phyloP scores from a whole-genome alignment of 2,888 invertebrate species.

The Philonicus albiceps region DNA sequence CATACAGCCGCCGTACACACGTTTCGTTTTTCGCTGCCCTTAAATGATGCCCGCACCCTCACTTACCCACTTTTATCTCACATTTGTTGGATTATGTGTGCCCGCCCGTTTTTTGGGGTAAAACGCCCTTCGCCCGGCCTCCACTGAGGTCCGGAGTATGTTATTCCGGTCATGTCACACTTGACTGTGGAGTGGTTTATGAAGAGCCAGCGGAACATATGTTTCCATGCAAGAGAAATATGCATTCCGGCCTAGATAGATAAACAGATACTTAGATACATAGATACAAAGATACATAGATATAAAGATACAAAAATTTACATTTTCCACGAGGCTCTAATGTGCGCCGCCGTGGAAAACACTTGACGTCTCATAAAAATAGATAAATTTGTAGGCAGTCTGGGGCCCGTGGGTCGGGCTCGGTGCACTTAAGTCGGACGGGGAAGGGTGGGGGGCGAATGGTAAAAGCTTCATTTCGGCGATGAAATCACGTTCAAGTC shows the following conservation, averaged over 20 bases:
- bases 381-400: constrained; percentile 15
- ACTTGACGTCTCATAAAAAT: constrained; percentile 43
- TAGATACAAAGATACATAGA: not conserved
- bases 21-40: not conserved
- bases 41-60: not conserved
- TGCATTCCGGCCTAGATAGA: constrained; percentile 20
- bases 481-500: constrained; percentile 22
- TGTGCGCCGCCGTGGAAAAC: not conserved
- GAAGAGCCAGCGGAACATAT: constrained; percentile 33
- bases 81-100: constrained; percentile 9
- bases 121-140: not conserved
- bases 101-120: constrained; percentile 28
- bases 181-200: constrained; percentile 39
- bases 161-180: constrained; percentile 7
- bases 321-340: not conserved
- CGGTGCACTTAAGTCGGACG: constrained; percentile 4
- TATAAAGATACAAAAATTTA: not conserved
- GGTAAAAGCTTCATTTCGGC: constrained; percentile 22
- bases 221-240: constrained; percentile 33
- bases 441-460: not conserved
- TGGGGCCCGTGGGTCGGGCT: not conserved
- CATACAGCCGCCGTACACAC: not conserved
- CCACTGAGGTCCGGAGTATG: not conserved
- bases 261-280: not conserved
- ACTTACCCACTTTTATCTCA: constrained; percentile 21